Evolutionary conservation across 1,140 invertebrate species (phyloP), one percentile per base, ranked within the genome.

Genomic region (Neuroterus valhalla): DNA sequence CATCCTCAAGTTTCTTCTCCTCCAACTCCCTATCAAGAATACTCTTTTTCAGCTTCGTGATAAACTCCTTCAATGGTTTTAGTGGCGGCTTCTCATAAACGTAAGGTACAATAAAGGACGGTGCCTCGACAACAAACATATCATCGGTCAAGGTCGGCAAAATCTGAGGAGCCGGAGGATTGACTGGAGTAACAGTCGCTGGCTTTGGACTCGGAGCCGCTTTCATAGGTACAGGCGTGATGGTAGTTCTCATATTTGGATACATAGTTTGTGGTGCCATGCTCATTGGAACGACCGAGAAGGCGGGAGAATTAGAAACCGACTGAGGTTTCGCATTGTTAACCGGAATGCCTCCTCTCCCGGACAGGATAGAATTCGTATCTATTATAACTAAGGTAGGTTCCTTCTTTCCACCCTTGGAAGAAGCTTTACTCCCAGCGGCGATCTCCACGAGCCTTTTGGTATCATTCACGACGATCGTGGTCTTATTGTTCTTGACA

Each of bases 51-150:
- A 95, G 88, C 81, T 92, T 92, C 44, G 92, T 91, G 52, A 96
- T 92, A 86, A 95, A 95, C 77, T 95, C 93, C 85, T 94, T 95
- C 62, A 97, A 91, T 52, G 93, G 93, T 82, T 94, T 94, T 8
- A 95, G 87, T 0, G 96, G 95, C 4, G 95, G 95, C 87, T 96
- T 96, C 88, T 97, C 95, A 87, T 96, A 97, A n/a, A 97, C 95
- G 87, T 97, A 97, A 48, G 96, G 96, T 78, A 97, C 95, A 84
- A 97, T 96, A 84, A 97, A 97, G 14, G 96, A 97, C 3, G 96
- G 96, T 23, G 96, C 96, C 89, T 97, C 96, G 10, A 97, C 94
- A 1, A 97, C 95, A 88, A 95, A 97, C 94, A 96, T 96, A 81
- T 96, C 95, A 85, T 97, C 96, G 5, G 95, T 96, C 4, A 97